phyloP scores from a whole-genome alignment of 2,888 invertebrate species.

The Sinohyriopsis cumingii region DNA sequence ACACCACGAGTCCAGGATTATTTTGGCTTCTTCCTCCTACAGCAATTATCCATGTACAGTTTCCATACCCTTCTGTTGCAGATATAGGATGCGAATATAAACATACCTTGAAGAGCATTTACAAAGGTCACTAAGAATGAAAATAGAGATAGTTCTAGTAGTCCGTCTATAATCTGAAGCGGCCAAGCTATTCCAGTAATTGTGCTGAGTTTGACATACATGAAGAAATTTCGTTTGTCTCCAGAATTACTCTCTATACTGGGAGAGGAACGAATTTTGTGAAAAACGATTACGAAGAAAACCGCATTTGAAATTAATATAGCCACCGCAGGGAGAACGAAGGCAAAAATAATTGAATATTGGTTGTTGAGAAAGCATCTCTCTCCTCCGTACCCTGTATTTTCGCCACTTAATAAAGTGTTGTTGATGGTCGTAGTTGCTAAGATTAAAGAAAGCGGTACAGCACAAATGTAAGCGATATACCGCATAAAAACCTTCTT shows the following conservation, averaged over 20 bases:
- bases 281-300: slow-evolving; percentile 38
- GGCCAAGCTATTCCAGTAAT: slow-evolving; percentile 55
- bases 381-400: slow-evolving; percentile 32
- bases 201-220: slow-evolving; percentile 49
- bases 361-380: slow-evolving; percentile 27
- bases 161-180: slow-evolving; percentile 45
- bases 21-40: too few relatives aligned
- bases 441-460: slow-evolving; percentile 16
- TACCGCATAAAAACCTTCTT: slow-evolving; percentile 6
- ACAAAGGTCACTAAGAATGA: slow-evolving; percentile 41
- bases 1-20: too few relatives aligned
- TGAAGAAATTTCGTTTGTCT: slow-evolving; percentile 34
- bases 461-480: slow-evolving; percentile 14
- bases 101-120: slow-evolving; percentile 49
- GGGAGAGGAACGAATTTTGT: slow-evolving; percentile 27
- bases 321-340: slow-evolving; percentile 38
- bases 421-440: slow-evolving; percentile 13
- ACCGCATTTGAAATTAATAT: slow-evolving; percentile 38
- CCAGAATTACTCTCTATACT: slow-evolving; percentile 12
- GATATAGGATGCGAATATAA: slow-evolving; percentile 49
- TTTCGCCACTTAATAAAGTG: slow-evolving; percentile 8
- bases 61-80: slow-evolving; percentile 38
- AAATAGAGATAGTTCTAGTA: slow-evolving; percentile 38
- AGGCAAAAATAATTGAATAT: slow-evolving; percentile 23
- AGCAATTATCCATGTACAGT: slow-evolving; percentile 23